Percentiles rank a stretch among this genome's conserved stretches.
Evolutionary conservation across 2,113 vertebrate genomes (phyloP).

Genomic region (human): DNA sequence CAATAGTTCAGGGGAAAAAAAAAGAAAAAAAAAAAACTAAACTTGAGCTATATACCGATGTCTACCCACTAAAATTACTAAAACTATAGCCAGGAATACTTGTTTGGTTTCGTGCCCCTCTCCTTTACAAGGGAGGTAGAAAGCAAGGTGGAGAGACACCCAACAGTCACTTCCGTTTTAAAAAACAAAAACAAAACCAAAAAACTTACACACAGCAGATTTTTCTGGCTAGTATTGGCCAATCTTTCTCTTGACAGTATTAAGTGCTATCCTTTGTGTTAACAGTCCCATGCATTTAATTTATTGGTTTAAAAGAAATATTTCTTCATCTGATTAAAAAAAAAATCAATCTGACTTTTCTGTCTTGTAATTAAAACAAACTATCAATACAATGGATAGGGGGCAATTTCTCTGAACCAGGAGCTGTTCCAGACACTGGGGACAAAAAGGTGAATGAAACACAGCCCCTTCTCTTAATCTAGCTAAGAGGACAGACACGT

Average conservation of each 20-base stretch:
- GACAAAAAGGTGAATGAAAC: not conserved
- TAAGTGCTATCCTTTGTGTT: not conserved
- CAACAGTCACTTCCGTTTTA: not conserved
- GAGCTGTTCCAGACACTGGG: not conserved
- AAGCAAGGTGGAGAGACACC: not conserved
- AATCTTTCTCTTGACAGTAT: not conserved
- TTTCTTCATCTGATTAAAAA: not conserved
- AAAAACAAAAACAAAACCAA: not conserved
- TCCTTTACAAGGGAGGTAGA: not conserved
- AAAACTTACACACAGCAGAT: fast-evolving
- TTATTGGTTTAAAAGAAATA: not conserved
- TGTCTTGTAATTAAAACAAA: conserved; percentile 13
- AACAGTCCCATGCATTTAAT: not conserved
- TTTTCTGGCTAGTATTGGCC: fast-evolving
- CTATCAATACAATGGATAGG: not conserved
- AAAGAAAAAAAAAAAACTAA: not conserved
- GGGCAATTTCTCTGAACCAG: not conserved
- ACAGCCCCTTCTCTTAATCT: not conserved
- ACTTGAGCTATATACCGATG: not conserved
- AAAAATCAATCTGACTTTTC: not conserved
- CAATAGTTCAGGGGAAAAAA: not conserved
- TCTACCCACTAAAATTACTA: not conserved
- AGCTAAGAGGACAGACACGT: not conserved
- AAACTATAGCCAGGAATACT: not conserved
- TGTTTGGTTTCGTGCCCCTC: not conserved